phyloP scores from a whole-genome alignment of 2,888 invertebrate species.

The Artemia sinica region DNA sequence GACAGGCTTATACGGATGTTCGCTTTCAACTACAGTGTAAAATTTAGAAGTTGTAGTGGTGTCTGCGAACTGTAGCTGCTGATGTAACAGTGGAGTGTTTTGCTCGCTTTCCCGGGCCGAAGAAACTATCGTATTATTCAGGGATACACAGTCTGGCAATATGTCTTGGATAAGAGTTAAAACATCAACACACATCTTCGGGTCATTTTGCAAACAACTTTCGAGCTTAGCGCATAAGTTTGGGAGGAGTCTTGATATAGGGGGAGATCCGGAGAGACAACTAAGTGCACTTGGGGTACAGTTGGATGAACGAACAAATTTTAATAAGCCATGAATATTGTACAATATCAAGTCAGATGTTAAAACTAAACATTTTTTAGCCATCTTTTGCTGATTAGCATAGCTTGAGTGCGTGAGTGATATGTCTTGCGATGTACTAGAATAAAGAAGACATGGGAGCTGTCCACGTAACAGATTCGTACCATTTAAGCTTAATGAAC shows the following conservation, averaged over 20 bases:
- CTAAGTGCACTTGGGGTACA: neutral
- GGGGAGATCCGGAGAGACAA: neutral
- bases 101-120: conserved; percentile 28
- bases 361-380: neutral
- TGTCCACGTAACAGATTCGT: conserved; percentile 87
- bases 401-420: neutral
- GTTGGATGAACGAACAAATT: neutral
- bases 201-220: conserved; percentile 30
- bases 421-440: conserved; percentile 35
- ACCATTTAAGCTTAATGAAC: conserved; percentile 87
- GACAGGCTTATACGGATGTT: conserved; percentile 86
- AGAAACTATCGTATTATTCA: conserved; percentile 33
- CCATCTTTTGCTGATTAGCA: neutral
- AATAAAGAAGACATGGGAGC: conserved; percentile 79
- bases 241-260: neutral
- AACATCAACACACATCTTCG: conserved; percentile 44
- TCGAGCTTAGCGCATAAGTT: conserved; percentile 13
- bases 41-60: conserved; percentile 57
- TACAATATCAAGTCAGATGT: neutral
- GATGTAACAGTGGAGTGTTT: neutral
- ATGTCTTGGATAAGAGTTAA: conserved; percentile 69
- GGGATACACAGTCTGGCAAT: conserved; percentile 55
- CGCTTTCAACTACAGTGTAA: conserved; percentile 83
- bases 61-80: neutral
- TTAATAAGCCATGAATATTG: neutral